Conservation (phyloP, 2,113 vertebrate genomes). For the Eptesicus fuscus region DNA sequence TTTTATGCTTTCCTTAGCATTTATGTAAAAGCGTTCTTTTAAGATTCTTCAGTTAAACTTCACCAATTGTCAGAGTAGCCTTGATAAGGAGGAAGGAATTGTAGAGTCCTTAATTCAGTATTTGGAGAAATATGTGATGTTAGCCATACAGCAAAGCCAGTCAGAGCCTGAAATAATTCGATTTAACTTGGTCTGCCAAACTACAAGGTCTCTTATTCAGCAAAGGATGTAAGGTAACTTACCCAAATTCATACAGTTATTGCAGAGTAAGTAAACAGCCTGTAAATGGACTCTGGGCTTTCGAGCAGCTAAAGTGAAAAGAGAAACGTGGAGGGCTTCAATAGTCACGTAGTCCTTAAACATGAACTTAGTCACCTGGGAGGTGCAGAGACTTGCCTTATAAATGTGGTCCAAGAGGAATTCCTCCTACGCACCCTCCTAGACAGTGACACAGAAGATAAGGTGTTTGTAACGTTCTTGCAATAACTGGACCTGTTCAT, state of each 20-base stretch:
- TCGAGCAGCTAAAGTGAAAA: background rate
- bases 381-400: background rate
- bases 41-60: conserved; percentile 14
- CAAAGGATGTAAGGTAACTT: background rate
- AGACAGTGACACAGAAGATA: background rate
- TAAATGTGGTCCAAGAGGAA: background rate
- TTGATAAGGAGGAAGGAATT: background rate
- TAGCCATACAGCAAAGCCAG: background rate
- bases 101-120: background rate
- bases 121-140: background rate
- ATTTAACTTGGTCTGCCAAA: background rate
- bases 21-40: conserved; percentile 9
- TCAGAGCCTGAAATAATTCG: background rate
- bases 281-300: background rate
- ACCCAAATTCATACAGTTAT: background rate
- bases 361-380: background rate
- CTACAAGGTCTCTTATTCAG: background rate
- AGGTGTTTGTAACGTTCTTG: background rate
- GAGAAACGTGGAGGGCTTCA: background rate
- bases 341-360: background rate
- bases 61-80: background rate
- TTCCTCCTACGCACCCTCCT: background rate
- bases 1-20: background rate
- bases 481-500: background rate
- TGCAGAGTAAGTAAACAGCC: background rate